phyloP scores from a whole-genome alignment of 1,140 invertebrate genomes.

The Battus philenor region DNA sequence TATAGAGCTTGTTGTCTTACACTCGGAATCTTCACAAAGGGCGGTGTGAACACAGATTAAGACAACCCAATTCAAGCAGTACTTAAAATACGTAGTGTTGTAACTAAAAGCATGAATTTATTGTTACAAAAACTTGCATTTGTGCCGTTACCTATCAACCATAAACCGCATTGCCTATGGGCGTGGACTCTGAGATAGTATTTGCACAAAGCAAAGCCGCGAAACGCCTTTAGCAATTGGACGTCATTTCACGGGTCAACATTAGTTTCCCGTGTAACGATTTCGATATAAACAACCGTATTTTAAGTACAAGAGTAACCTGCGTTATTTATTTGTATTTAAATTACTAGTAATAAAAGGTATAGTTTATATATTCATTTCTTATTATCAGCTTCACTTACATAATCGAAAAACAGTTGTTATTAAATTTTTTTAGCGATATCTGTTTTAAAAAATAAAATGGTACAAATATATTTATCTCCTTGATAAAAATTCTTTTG shows the following conservation, averaged over 20 bases:
- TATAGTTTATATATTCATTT: no score
- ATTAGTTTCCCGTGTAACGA: conserved; percentile 48
- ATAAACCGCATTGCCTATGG: conserved; percentile 26
- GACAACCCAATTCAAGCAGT: no score
- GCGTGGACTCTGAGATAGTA: conserved; percentile 35
- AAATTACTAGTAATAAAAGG: no score
- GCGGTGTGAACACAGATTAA: no score
- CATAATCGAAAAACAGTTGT: no score
- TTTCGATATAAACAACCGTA: conserved; percentile 9
- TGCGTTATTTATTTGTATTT: no score
- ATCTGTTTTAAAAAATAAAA: no score
- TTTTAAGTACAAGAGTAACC: no score
- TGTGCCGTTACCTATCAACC: conserved; percentile 12
- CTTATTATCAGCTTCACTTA: background rate
- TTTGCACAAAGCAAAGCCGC: conserved; percentile 58
- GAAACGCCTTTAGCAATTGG: conserved; percentile 42
- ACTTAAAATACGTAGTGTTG: conserved; percentile 1
- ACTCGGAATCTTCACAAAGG: no score
- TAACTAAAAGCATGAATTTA: conserved; percentile 7
- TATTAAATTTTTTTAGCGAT: no score
- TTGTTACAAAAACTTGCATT: conserved; percentile 10
- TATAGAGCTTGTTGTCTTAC: background rate
- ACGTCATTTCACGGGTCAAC: conserved; percentile 53
- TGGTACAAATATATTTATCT: no score
- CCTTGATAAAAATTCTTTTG: no score